Evolutionary conservation across 2,113 vertebrate genomes (phyloP).

Genomic region (Macrotis lagotis): DNA sequence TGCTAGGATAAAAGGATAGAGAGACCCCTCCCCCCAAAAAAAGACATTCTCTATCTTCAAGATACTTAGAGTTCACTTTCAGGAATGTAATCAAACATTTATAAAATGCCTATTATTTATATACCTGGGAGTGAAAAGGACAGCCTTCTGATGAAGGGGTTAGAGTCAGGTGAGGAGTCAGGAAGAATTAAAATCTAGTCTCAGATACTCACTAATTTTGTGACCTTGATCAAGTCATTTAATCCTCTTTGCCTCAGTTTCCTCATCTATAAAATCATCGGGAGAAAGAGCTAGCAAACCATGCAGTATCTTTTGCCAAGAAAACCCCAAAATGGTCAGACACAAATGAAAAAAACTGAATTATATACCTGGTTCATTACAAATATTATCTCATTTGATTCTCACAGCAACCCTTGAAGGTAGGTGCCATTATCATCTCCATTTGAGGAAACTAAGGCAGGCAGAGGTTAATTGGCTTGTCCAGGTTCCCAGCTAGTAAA

Average conservation of each 20-base stretch:
- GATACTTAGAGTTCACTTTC: neutral
- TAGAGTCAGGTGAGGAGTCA: neutral
- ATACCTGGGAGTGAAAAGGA: neutral
- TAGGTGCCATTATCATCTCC: neutral
- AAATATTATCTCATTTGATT: neutral
- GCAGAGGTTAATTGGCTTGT: too few relatives aligned
- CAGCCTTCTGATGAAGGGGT: neutral
- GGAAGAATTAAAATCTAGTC: neutral
- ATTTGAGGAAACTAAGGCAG: neutral
- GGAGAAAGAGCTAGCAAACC: neutral
- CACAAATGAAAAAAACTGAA: neutral
- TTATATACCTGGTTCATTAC: neutral
- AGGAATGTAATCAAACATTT: neutral
- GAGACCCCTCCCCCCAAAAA: neutral
- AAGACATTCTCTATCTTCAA: neutral
- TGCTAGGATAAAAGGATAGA: neutral
- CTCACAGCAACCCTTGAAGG: neutral
- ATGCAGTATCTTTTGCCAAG: neutral
- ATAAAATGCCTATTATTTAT: neutral
- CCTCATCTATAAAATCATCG: neutral
- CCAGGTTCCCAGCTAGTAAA: too few relatives aligned
- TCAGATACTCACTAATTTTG: neutral
- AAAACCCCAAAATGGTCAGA: neutral
- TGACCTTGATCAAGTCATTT: neutral
- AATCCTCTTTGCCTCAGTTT: neutral